Evolutionary conservation across 2,888 invertebrate species (phyloP), one percentile per base, ranked within the genome.

Genomic region (Gandaritis pyraliata): DNA sequence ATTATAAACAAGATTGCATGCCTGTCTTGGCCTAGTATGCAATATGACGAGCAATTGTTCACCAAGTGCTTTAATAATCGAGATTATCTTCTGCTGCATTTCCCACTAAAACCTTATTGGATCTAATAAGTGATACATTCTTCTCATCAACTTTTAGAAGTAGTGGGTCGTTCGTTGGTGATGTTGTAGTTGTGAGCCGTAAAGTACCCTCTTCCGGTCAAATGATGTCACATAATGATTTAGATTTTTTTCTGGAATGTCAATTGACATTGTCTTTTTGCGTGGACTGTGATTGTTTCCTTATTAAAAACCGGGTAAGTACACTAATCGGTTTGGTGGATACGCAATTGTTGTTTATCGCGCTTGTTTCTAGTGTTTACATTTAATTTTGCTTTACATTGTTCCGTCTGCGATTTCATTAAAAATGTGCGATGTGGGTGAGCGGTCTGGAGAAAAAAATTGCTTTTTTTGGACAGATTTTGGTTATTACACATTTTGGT

Each of bases 151-250:
- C 41, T 43, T 15, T 15, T 41, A 43, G 16, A 16, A 8, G 43
- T 43, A 16, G 16, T 43, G 10, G n/a, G 43, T 11, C 16, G 43
- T 16, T 43, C 43, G 43, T 6, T 43, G 43, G 11, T 38, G 12
- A 29, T 36, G 33, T 46, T 62, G 52, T 52, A 66, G 33, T 46
- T 62, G 52, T 52, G 66, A 56, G 49, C 70, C 56, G 61, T 46
- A 60, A 75, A 78, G 76, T 61, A 68, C 45, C 57, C 63, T 57
- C 75, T 69, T 78, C 80, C 79, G 78, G 74, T 63, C 69, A 68
- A 61, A 33, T 33, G 4, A 33, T 33, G 33, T 33, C 33, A 11
- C 67, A 66, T 65, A 71, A 70, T 72, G 59, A 72, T 64, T 70
- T 66, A 64, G 13, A 10, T 62, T 72, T 71, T 74, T 70, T 62